A percentile compares a stretch with the other conserved stretches of the same genome.
phyloP scores from a whole-genome alignment of 2,797 vertebrate genomes.

The Rhinogobio ventralis region DNA sequence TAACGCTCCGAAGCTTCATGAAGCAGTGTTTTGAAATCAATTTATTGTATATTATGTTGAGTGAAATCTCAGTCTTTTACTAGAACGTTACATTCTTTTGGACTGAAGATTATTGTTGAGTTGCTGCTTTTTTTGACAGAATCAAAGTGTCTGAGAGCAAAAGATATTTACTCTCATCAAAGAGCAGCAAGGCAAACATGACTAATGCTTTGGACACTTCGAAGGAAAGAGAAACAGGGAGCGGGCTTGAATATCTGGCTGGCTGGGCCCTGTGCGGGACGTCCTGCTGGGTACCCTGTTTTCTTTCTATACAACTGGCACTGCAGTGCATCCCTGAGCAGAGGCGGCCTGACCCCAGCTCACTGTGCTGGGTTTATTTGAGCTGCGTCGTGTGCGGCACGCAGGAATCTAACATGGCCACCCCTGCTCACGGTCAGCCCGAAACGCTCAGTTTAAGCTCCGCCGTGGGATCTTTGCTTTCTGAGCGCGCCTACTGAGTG shows the following conservation, averaged over 20 bases:
- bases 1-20: no score
- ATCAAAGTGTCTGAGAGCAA: conserved; percentile 55
- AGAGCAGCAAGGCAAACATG: conserved; percentile 84
- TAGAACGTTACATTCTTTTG: conserved; percentile 26
- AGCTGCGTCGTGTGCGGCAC: conserved; percentile 76
- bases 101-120: conserved; percentile 50
- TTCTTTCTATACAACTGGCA: conserved; percentile 86
- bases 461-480: conserved; percentile 38
- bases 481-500: conserved; percentile 51
- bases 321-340: conserved; percentile 73
- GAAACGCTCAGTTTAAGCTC: conserved; percentile 50
- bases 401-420: conserved; percentile 57
- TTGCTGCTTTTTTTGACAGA: conserved; percentile 60
- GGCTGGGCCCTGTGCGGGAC: conserved; percentile 77
- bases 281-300: conserved; percentile 88
- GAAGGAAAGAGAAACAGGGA: conserved; percentile 84
- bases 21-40: no score
- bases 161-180: conserved; percentile 80
- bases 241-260: conserved; percentile 83
- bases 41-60: no score
- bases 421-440: conserved; percentile 35
- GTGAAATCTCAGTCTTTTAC: conserved; percentile 9
- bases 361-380: conserved; percentile 78
- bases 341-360: conserved; percentile 77
- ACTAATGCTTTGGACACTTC: conserved; percentile 83